Evolutionary conservation across 2,797 vertebrate genomes (phyloP).

Genomic region (Uromys caudimaculatus): DNA sequence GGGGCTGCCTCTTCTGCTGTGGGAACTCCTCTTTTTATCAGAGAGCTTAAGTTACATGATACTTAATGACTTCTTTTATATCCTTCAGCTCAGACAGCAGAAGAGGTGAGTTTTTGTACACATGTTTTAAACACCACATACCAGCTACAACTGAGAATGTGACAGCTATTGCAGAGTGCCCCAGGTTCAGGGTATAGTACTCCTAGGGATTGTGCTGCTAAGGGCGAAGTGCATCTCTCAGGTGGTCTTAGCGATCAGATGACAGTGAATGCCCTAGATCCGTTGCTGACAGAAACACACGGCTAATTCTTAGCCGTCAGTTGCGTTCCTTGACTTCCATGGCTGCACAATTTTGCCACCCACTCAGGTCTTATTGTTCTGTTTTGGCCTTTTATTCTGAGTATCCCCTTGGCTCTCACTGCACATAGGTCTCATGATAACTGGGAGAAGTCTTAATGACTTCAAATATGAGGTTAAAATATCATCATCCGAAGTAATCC

Average conservation of each 20-base stretch:
- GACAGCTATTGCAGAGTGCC: background rate
- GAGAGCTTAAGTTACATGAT: background rate
- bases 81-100: background rate
- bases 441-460: background rate
- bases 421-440: background rate
- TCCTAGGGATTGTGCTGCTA: background rate
- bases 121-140: background rate
- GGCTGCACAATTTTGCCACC: too few relatives aligned
- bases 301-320: too few relatives aligned
- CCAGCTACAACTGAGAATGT: background rate
- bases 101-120: background rate
- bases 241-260: background rate
- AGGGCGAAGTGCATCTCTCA: background rate
- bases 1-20: background rate
- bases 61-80: conserved; percentile 19
- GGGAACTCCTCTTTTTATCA: background rate
- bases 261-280: background rate
- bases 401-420: background rate
- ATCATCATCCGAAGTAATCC: background rate
- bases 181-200: background rate
- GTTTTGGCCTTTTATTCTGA: background rate
- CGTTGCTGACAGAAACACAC: background rate
- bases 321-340: background rate
- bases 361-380: background rate
- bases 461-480: background rate